A percentile compares a stretch with the other conserved stretches of the same genome.
Conservation (phyloP, 2,797 vertebrate species). For the Pristis pectinata region DNA sequence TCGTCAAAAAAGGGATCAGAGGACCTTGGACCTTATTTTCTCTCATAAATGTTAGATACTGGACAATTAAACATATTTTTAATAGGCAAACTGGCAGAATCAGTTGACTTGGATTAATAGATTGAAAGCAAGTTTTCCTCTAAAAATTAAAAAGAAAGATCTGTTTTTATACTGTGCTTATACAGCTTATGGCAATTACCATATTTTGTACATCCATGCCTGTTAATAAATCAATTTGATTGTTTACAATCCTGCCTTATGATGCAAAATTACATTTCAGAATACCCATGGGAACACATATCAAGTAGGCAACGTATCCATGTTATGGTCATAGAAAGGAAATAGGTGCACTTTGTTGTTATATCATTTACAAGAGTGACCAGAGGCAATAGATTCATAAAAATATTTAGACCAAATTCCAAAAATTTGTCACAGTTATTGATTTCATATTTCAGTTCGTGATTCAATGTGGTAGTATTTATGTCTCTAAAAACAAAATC, state of each 20-base stretch:
- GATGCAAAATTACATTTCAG: background rate
- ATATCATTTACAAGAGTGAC: background rate
- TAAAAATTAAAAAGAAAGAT: background rate
- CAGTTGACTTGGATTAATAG: background rate
- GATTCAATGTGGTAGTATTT: background rate
- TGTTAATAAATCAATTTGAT: background rate
- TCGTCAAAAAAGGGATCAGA: background rate
- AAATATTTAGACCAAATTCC: background rate
- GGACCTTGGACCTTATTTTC: background rate
- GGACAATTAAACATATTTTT: background rate
- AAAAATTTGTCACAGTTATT: background rate
- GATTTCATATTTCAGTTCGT: background rate
- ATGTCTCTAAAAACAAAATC: background rate
- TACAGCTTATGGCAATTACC: background rate
- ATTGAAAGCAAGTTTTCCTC: background rate
- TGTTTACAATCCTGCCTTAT: background rate
- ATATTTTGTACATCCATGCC: background rate
- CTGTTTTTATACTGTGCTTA: background rate
- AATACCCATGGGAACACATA: background rate
- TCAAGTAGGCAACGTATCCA: background rate
- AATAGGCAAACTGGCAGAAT: background rate
- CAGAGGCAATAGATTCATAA: background rate
- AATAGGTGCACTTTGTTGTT: background rate
- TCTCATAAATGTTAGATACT: background rate
- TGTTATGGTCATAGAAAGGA: background rate